Base-by-base conservation (phyloP, 2,797 vertebrate genomes). In the Coilia nasus region DNA sequence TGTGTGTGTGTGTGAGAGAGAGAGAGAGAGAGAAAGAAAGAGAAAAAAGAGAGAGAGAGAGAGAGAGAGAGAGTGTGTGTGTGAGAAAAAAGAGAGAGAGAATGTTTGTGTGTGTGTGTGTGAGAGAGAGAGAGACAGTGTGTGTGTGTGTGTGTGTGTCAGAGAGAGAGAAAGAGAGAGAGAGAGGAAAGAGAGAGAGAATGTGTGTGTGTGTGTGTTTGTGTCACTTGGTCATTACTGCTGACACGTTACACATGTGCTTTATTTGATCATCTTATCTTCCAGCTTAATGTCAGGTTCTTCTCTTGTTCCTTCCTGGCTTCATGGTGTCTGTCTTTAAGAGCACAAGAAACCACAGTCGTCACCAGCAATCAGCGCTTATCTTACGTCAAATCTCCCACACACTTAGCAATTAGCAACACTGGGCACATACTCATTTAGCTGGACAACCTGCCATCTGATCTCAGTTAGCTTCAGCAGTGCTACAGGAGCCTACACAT, bases 201-300 rank as follows among this genome's bases (percentile, higher is more conserved):
- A 85, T 64, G 64, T 85, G 87, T 83, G 44, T 46, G 57, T 81
- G 25, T 23, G 1, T 83, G 81, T 84, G 83, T 85, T 17, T 86
- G 35, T 82, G 83, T 83, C 80, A 50, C 60, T 82, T 85, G 83
- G 25, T 15, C 64, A 31, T 25, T 14, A 12, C 64, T n/a, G 25
- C n/a, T 67, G 62, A 75, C 6, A 44, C 9, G 9, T 54, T 10
- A 54, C 50, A 54, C 46, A 47, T 47, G 50, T 54, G 31, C 11
- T 78, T 17, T 44, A 31, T 19, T 19, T 44, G 2, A 78, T 78
- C 31, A 19, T 78, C 17, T 35, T 31, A 41, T 75, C 71, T 6
- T 12, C 64, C 12, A 78, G 71, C 17, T 35, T 21, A 78, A n/a
- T 35, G 31, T 78, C 71, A 78, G 71, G 35, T 78, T 78, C 71